A percentile compares a stretch with the other conserved stretches of the same genome.
These are phyloP conservation scores for Stegostoma tigrinum DNA, from an alignment of 2,113 vertebrate species.

Conservation along the genomic window DNA sequence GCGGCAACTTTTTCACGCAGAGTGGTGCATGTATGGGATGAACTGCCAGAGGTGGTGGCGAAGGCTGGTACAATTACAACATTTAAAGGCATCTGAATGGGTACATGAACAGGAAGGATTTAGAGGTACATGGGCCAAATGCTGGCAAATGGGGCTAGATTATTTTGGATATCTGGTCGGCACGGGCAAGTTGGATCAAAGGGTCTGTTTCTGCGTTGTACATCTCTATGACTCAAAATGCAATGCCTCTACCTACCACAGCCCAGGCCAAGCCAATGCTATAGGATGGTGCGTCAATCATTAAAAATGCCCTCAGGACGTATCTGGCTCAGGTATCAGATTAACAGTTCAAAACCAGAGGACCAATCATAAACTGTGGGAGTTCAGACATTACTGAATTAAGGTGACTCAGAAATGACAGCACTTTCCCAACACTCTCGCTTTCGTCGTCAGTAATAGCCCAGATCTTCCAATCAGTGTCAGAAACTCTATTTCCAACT, in stretches of 20 bases:
- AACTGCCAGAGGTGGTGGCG: too few relatives aligned
- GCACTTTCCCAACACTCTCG: neutral
- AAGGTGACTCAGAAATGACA: neutral
- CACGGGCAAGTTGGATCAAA: too few relatives aligned
- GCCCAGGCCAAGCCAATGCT: neutral
- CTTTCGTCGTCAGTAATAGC: neutral
- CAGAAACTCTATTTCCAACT: too few relatives aligned
- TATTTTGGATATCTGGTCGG: too few relatives aligned
- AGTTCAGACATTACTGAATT: neutral
- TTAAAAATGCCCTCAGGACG: neutral
- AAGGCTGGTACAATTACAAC: too few relatives aligned
- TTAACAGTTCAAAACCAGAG: neutral
- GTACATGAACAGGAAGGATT: too few relatives aligned
- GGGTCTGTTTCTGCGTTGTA: too few relatives aligned
- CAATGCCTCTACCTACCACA: neutral
- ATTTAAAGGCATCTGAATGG: too few relatives aligned
- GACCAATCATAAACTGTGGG: neutral
- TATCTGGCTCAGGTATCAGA: neutral
- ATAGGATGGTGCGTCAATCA: neutral
- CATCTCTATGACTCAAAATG: neutral
- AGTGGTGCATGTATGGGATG: too few relatives aligned
- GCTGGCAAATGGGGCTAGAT: too few relatives aligned
- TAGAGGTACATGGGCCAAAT: too few relatives aligned
- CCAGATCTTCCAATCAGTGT: neutral
- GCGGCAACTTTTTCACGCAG: too few relatives aligned